Evolutionary conservation across 2,888 invertebrate genomes (phyloP).

Genomic region (Dasysyrphus tricinctus): DNA sequence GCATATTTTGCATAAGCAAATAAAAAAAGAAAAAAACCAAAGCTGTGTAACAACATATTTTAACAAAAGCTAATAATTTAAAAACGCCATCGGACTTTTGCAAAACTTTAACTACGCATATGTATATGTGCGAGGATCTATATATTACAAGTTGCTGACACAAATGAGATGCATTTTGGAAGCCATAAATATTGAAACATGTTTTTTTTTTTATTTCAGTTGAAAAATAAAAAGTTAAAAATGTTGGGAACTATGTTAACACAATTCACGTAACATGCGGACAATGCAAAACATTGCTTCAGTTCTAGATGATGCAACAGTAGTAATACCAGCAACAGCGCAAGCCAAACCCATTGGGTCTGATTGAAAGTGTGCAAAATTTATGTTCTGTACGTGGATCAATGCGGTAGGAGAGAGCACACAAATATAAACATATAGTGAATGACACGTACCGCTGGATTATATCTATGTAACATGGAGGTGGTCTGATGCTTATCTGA

Average conservation of each 20-base stretch:
- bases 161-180: constrained; percentile 57
- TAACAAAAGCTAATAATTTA: constrained; percentile 13
- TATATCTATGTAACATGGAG: not conserved
- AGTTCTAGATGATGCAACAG: constrained; percentile 40
- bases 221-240: not conserved
- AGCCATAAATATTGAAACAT: constrained; percentile 30
- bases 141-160: constrained; percentile 24
- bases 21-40: constrained; percentile 5
- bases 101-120: not conserved
- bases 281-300: constrained; percentile 4
- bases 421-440: constrained; percentile 9
- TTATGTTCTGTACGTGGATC: constrained; percentile 55
- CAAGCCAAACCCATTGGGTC: constrained; percentile 48
- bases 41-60: constrained; percentile 9
- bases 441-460: not conserved
- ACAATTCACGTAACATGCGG: constrained; percentile 62
- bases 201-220: constrained; percentile 12
- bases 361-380: constrained; percentile 50
- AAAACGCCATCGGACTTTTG: not conserved
- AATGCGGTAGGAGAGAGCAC: constrained; percentile 36
- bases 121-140: not conserved
- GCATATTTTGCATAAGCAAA: constrained; percentile 13
- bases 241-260: constrained; percentile 48
- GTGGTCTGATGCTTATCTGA: not conserved
- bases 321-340: constrained; percentile 2